phyloP scores from a whole-genome alignment of 2,888 invertebrate species.

The Diachrysia chrysitis region DNA sequence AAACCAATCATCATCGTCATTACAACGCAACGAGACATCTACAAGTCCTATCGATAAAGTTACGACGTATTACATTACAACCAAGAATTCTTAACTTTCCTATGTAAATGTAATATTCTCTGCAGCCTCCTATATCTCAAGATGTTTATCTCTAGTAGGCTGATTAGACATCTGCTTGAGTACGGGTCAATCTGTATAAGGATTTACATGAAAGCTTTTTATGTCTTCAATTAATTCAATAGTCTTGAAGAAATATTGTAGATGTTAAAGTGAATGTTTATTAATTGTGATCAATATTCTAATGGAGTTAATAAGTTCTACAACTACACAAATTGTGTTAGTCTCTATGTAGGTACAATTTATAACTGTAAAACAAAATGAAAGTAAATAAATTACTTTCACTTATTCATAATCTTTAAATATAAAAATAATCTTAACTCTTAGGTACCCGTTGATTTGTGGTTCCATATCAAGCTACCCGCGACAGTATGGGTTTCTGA shows the following conservation, averaged over 20 bases:
- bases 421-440: too few relatives aligned
- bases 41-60: conserved; percentile 32
- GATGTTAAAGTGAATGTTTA: neutral
- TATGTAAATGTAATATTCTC: conserved; percentile 22
- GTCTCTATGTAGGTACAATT: too few relatives aligned
- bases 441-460: too few relatives aligned
- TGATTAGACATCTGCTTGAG: conserved; percentile 14
- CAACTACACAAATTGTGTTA: too few relatives aligned
- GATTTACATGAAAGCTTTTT: neutral
- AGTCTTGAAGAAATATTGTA: neutral
- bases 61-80: conserved; percentile 25
- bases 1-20: conserved; percentile 37
- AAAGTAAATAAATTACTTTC: too few relatives aligned
- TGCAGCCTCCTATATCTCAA: conserved; percentile 5
- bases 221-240: neutral
- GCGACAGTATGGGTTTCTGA: too few relatives aligned
- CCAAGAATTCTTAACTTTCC: conserved; percentile 28
- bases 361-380: too few relatives aligned
- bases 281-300: neutral
- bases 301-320: too few relatives aligned
- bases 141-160: conserved; percentile 23
- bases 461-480: too few relatives aligned
- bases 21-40: conserved; percentile 42
- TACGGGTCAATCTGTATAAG: neutral
- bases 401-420: too few relatives aligned